Evolutionary conservation across 2,888 invertebrate species (phyloP).

Genomic region (Malthinus flaveolus): DNA sequence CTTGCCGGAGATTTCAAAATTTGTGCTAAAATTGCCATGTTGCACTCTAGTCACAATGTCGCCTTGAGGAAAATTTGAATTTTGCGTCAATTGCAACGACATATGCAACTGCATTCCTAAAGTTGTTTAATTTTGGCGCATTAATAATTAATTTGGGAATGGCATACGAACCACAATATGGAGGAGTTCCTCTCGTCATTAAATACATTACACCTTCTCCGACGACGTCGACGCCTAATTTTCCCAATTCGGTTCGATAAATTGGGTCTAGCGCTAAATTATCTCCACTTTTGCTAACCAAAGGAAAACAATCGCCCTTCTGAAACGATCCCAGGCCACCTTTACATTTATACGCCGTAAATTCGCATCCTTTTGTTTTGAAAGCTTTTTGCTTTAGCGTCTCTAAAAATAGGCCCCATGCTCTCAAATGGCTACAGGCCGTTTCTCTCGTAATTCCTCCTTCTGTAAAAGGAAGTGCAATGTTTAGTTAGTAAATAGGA

Average conservation of each 20-base stretch:
- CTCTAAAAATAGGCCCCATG: slow-evolving; percentile 60
- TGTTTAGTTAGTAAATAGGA: background rate
- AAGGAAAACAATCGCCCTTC: slow-evolving; percentile 60
- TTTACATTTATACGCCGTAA: slow-evolving; percentile 60
- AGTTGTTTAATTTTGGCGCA: slow-evolving; percentile 1
- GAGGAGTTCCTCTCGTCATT: slow-evolving; percentile 55
- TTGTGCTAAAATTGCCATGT: slow-evolving; percentile 50
- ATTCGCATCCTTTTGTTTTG: slow-evolving; percentile 51
- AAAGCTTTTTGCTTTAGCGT: slow-evolving; percentile 51
- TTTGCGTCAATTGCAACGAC: slow-evolving; percentile 54
- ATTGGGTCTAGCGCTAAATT: slow-evolving; percentile 41
- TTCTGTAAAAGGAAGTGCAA: slow-evolving; percentile 49
- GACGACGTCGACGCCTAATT: slow-evolving; percentile 50
- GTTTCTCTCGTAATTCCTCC: slow-evolving; percentile 55
- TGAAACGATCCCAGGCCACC: slow-evolving; percentile 56
- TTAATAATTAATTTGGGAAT: background rate
- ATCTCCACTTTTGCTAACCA: slow-evolving; percentile 44
- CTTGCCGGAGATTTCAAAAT: slow-evolving; percentile 57
- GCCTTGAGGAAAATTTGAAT: slow-evolving; percentile 54
- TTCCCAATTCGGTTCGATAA: slow-evolving; percentile 45
- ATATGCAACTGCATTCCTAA: slow-evolving; percentile 60
- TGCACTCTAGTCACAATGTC: slow-evolving; percentile 53
- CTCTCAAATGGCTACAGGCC: slow-evolving; percentile 63
- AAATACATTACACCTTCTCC: slow-evolving; percentile 61
- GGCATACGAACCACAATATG: slow-evolving; percentile 59